Base-by-base conservation (phyloP, 2,113 vertebrate genomes). In the Garra rufa region DNA sequence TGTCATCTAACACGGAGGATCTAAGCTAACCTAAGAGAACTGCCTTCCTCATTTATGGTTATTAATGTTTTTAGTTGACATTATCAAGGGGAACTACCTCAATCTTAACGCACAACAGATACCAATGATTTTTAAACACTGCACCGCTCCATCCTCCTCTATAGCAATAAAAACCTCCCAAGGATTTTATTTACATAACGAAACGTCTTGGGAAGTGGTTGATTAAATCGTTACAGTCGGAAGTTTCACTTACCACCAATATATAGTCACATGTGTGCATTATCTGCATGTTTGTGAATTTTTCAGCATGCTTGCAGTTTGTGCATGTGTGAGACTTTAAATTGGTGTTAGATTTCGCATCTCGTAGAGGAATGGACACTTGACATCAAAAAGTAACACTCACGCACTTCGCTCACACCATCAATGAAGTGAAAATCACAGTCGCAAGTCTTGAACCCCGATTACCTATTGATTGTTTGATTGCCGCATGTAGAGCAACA, bases 261-360 rank as follows among this genome's bases (percentile, higher is more conserved):
- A 77, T 41, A n/a, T 1, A n/a, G 78, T 65, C 59, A 80, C 17
- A 13, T 13, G 44, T 17, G 21, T n/a, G 63, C 43, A 69, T 38
- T 67, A 21, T 61, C 75, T 85, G 75, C 71, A 76, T 79, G 30
- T 84, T 82, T 73, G 76, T 52, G 59, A 46, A 48, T 13, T 65
- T 69, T 81, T 50, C 4, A 81, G 44, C 61, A 10, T 14, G 59
- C 14, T 61, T 41, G 52, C 76, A 78, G 38, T 28, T 63, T 79
- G 14, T 63, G 38, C 41, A 55, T 15, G 75, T 24, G 9, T 34
- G 50, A 85, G 63, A 83, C 88, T 75, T 26, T 73, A 92, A 26
- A 63, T 59, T 50, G 65, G 88, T 92, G 91, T 87, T 87, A 83
- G 83, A 93, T 93, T 91, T 91, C 82, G 87, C 91, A 87, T 90